Conservation (phyloP, 2,113 vertebrate genomes). For the Siphamia tubifer region DNA sequence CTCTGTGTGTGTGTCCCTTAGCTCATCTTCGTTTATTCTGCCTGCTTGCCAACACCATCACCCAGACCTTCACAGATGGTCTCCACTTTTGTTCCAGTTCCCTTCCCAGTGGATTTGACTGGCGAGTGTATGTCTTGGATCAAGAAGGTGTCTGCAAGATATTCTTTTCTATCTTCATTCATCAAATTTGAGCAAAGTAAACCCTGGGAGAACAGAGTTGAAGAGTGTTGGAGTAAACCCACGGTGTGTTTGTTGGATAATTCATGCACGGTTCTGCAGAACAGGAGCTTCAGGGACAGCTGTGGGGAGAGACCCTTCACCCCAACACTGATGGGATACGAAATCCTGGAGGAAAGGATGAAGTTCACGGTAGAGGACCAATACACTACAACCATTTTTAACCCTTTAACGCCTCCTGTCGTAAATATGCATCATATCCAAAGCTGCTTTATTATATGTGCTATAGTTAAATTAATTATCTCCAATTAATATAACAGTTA, state of each 20-base stretch:
- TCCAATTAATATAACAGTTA: too few species aligned
- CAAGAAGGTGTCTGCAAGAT: conserved; percentile 79
- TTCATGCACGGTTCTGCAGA: conserved; percentile 60
- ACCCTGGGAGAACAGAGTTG: too few species aligned
- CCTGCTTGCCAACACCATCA: neutral
- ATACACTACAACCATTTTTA: too few species aligned
- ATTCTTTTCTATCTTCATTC: conserved; percentile 54
- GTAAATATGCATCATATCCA: too few species aligned
- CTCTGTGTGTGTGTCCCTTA: neutral
- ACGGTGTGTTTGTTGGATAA: neutral
- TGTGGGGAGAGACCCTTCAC: conserved; percentile 82
- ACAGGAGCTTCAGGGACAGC: conserved; percentile 29
- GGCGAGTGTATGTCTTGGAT: conserved; percentile 68
- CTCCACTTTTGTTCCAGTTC: conserved; percentile 79
- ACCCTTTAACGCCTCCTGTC: too few species aligned
- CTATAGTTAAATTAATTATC: too few species aligned
- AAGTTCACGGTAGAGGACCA: conserved; percentile 88
- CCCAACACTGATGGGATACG: conserved; percentile 85
- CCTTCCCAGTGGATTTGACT: conserved; percentile 77
- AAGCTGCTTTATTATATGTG: too few species aligned
- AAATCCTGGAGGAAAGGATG: conserved; percentile 90
- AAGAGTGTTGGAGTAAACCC: conserved; percentile 62
- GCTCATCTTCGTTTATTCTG: neutral
- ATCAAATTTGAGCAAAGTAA: conserved; percentile 72
- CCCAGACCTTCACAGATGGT: conserved; percentile 9